Evolutionary conservation across 1,140 invertebrate species (phyloP).

Genomic region (Nylanderia fulva): DNA sequence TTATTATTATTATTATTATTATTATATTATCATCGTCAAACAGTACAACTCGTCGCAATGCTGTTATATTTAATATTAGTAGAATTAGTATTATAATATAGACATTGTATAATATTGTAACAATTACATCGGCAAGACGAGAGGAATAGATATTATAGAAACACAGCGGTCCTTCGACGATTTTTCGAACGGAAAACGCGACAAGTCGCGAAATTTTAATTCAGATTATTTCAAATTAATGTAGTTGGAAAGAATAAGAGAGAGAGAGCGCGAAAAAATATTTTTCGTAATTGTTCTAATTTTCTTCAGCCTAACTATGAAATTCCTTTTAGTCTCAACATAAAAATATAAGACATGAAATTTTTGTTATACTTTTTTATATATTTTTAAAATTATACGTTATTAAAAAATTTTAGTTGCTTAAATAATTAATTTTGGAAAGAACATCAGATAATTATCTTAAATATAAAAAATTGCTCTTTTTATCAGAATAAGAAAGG

Average conservation of each 20-base stretch:
- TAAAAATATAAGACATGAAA: not conserved
- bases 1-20: constrained; percentile 41
- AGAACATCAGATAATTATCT: not conserved
- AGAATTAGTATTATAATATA: constrained; percentile 21
- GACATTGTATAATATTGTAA: constrained; percentile 62
- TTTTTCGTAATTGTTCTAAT: not conserved
- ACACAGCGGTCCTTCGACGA: constrained; percentile 28
- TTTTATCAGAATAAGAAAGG: not conserved
- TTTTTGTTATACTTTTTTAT: not conserved
- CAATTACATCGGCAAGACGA: not conserved
- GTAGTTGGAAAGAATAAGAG: too few relatives aligned
- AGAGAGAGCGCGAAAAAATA: not conserved
- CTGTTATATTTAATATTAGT: constrained; percentile 39
- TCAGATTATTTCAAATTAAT: not conserved
- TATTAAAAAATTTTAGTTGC: not conserved
- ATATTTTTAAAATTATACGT: not conserved
- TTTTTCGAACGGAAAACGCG: not conserved
- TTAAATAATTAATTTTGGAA: not conserved
- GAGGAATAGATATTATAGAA: not conserved
- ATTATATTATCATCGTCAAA: constrained; percentile 53
- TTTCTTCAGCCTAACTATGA: not conserved
- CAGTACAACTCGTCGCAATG: constrained; percentile 60
- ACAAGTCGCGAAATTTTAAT: constrained; percentile 1
- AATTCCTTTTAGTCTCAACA: too few relatives aligned
- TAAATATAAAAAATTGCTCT: not conserved